Percentiles rank a stretch among this genome's conserved stretches.
phyloP scores from a whole-genome alignment of 2,888 invertebrate genomes.

The Acanthosepion esculentum region DNA sequence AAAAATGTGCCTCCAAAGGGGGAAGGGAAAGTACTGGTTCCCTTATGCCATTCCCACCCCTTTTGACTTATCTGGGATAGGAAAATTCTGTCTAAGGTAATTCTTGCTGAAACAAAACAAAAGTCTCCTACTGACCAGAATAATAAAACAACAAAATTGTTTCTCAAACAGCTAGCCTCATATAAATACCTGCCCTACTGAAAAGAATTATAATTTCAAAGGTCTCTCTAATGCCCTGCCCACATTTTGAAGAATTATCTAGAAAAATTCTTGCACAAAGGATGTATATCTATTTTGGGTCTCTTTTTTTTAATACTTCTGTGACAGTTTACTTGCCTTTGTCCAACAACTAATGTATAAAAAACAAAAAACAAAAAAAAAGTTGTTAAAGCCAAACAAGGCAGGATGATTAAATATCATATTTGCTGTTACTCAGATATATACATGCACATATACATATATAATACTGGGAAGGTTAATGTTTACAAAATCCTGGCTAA shows the following conservation, averaged over 20 bases:
- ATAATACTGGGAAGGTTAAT: not conserved
- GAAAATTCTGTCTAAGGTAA: not conserved
- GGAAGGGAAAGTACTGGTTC: not conserved
- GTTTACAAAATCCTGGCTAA: too few relatives aligned
- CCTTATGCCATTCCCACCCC: not conserved
- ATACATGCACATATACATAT: not conserved
- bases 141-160: not conserved
- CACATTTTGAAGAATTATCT: not conserved
- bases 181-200: not conserved
- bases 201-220: not conserved
- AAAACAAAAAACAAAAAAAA: not conserved
- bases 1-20: not conserved
- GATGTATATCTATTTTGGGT: not conserved
- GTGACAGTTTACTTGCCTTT: not conserved
- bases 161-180: not conserved
- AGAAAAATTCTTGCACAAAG: not conserved
- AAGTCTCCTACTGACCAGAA: not conserved
- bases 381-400: not conserved
- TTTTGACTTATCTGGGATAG: not conserved
- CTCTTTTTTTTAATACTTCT: not conserved
- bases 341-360: not conserved
- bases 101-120: slow-evolving; percentile 4
- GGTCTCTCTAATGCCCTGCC: not conserved
- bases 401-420: not conserved
- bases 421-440: not conserved